phyloP scores from a whole-genome alignment of 2,797 vertebrate genomes.

The Oreochromis mossambicus region DNA sequence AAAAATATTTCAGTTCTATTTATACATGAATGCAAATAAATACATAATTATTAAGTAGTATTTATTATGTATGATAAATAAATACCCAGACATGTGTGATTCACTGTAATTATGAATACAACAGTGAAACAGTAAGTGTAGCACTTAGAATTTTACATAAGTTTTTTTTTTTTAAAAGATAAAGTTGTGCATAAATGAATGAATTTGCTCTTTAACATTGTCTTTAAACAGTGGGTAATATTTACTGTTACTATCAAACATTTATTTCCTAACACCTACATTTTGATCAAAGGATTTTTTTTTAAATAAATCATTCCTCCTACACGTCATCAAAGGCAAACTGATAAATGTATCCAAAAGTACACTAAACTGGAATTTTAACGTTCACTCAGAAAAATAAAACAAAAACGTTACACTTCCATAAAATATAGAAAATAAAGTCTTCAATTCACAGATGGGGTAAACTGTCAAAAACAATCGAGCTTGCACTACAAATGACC shows the following conservation, averaged over 20 bases:
- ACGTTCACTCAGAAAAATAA: constrained; percentile 7
- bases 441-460: background rate
- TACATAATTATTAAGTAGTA: background rate
- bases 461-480: background rate
- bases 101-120: background rate
- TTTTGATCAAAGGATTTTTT: constrained; percentile 19
- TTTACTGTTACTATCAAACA: background rate
- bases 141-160: background rate
- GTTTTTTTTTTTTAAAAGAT: background rate
- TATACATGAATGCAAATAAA: background rate
- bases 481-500: background rate
- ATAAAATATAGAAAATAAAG: background rate
- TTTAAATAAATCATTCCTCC: background rate
- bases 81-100: background rate
- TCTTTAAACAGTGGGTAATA: background rate
- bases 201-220: background rate
- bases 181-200: background rate
- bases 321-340: constrained; percentile 9
- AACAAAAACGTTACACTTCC: background rate
- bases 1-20: background rate
- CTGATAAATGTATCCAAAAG: constrained; percentile 11
- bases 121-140: background rate
- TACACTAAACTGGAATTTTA: constrained; percentile 1
- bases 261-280: background rate
- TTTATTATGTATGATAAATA: background rate